Evolutionary conservation across 1,140 invertebrate genomes (phyloP), one percentile per base, ranked within the genome.

Genomic region (Caenorhabditis brenneri): DNA sequence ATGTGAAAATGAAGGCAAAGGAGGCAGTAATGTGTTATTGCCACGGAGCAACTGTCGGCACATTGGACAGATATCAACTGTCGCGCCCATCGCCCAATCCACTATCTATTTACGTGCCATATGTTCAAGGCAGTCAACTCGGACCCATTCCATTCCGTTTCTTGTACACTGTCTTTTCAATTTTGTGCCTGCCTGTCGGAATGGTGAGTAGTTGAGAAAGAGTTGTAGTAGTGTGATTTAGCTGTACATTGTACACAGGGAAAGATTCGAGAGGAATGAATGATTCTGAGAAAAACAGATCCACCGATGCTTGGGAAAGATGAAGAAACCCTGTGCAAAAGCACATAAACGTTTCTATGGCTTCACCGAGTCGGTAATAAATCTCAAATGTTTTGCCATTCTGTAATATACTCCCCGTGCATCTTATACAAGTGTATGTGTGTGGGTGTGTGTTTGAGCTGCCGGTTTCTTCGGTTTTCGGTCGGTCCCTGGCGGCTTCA

Each of bases 41-140:
- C 49, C 49, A 9, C 10, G 49, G n/a, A 5, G 1, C 65, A 74
- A 74, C 65, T 74, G 65, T 74, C 65, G 31, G 60, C 60, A 65
- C 60, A 74, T 74, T 74, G 12, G 65, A 74, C 65, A 74, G 65
- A 74, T 74, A 74, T 74, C 65, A 74, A 74, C 65, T 74, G 65
- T 74, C 65, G 65, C 65, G 33, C 65, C 65, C 65, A 42, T 42
- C 65, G 36, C 65, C 36, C 65, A 74, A 46, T 42, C 65, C 36
- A 74, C 65, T 74, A 74, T 74, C 65, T 74, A 74, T 74, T 74
- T 74, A 74, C 65, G 65, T 74, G 65, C 65, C 65, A 82, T 69
- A 65, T 46, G 81, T 82, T 60, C 58, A n/a, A 36, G 36, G 27
- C 79, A 80, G 19, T 81, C 53, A n/a, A 15, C n/a, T 15, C 80